Evolutionary conservation across 2,113 vertebrate species (phyloP).

Genomic region (Saccopteryx leptura): DNA sequence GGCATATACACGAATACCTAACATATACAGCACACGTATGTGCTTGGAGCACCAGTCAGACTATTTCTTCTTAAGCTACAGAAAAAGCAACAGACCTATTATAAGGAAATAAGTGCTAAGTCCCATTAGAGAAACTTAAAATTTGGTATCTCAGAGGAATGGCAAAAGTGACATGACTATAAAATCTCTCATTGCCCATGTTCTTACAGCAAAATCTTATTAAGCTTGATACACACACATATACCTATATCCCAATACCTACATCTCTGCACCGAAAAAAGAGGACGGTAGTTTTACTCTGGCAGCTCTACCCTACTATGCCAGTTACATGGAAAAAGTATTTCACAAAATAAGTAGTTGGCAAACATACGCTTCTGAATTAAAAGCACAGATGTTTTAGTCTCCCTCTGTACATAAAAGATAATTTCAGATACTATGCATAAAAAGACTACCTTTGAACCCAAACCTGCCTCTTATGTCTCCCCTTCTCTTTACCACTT

Average conservation of each 20-base stretch:
- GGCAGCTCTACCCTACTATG: conserved; percentile 22
- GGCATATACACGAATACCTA: not conserved
- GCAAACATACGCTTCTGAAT: conserved; percentile 10
- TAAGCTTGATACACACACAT: not conserved
- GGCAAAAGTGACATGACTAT: conserved; percentile 16
- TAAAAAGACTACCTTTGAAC: not conserved
- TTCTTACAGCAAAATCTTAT: conserved; percentile 17
- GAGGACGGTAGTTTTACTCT: not conserved
- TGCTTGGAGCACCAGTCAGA: not conserved
- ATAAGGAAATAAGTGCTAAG: conserved; percentile 3
- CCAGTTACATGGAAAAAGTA: conserved; percentile 40
- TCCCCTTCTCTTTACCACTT: not conserved
- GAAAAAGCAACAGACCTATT: not conserved
- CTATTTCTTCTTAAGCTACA: not conserved
- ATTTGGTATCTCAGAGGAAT: not conserved
- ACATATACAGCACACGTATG: not conserved
- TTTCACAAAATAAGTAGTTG: conserved; percentile 62
- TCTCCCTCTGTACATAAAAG: conserved; percentile 9
- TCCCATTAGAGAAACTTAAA: not conserved
- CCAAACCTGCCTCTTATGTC: conserved; percentile 10
- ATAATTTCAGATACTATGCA: not conserved
- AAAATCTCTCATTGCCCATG: not conserved
- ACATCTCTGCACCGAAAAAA: not conserved
- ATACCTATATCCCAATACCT: not conserved
- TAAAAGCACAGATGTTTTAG: conserved; percentile 15